Percentiles rank a stretch among this genome's conserved stretches.
Evolutionary conservation across 2,797 vertebrate genomes (phyloP).

Genomic region (Eremophila alpestris): DNA sequence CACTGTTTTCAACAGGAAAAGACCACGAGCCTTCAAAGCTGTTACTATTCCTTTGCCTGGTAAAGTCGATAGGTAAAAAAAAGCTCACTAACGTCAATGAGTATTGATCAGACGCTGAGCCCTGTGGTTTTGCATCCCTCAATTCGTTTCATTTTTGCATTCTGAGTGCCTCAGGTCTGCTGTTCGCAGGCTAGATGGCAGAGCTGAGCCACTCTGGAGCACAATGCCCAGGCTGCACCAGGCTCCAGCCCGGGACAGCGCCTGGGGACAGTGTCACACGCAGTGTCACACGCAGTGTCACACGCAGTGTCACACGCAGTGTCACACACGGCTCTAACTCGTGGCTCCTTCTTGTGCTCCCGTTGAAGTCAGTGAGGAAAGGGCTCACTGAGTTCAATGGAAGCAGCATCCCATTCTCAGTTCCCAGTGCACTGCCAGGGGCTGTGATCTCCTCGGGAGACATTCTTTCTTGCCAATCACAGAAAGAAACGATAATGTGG

Average conservation of each 20-base stretch:
- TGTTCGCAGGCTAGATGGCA: slow-evolving; percentile 18
- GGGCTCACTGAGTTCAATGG: not conserved
- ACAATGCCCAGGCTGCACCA: rapidly evolving
- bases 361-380: not conserved
- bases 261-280: not conserved
- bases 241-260: not conserved
- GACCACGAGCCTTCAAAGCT: not conserved
- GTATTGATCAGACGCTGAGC: not conserved
- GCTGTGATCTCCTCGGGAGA: slow-evolving; percentile 47
- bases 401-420: not conserved
- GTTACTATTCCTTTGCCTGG: not conserved
- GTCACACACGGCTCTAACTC: not conserved
- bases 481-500: slow-evolving; percentile 68
- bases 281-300: not conserved
- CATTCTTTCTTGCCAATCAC: slow-evolving; percentile 73
- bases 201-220: not conserved
- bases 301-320: not conserved
- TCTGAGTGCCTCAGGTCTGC: not conserved
- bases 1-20: not conserved
- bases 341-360: not conserved
- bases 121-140: not conserved
- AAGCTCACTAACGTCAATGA: not conserved
- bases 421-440: not conserved
- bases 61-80: slow-evolving; percentile 3
- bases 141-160: not conserved